Evolutionary conservation across 2,113 vertebrate genomes (phyloP), one percentile per base, ranked within the genome.

Genomic region (Picathartes gymnocephalus): DNA sequence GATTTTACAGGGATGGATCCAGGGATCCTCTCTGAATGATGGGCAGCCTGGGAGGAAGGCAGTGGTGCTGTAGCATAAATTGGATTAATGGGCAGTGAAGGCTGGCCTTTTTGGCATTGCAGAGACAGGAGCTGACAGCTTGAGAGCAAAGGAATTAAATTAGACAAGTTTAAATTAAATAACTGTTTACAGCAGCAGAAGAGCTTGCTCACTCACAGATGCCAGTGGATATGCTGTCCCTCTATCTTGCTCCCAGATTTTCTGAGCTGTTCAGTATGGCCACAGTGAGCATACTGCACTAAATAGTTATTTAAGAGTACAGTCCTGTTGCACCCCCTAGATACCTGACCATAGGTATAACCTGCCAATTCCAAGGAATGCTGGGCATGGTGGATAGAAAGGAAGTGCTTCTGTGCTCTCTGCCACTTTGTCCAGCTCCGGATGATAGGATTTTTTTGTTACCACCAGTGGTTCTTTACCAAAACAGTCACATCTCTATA

Each of bases 121-220:
- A 66, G 79, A 93, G 68, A 87, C 66, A 92, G 56, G 64, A 92
- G 39, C 24, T 94, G 91, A 94, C 84, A 95, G 89, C 35, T 82
- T 54, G 60, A 94, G 71, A 88, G 27, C 47, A 66, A 58, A 91
- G 92, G 66, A 88, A 97, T 95, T 94, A 83, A 92, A 92, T 95
- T 86, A 92, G 81, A 84, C 39, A 88, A 88, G 44, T 88, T 90
- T 90, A 92, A 93, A 97, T 95, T 90, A 83, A 96, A 94, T 95
- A 94, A 84, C 71, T 83, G n/a, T 71, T 92, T 83, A 86, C 92
- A 90, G 60, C 56, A 80, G 30, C 87, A 73, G 58, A 80, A 31
- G 42, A 93, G 45, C 56, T 92, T 84, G 35, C 8, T 89, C 54
- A 37, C 47, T 76, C 35, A 62, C 21, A 77, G 60, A 58, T 83